phyloP scores from a whole-genome alignment of 2,888 invertebrate genomes.

The Cerceris rybyensis region DNA sequence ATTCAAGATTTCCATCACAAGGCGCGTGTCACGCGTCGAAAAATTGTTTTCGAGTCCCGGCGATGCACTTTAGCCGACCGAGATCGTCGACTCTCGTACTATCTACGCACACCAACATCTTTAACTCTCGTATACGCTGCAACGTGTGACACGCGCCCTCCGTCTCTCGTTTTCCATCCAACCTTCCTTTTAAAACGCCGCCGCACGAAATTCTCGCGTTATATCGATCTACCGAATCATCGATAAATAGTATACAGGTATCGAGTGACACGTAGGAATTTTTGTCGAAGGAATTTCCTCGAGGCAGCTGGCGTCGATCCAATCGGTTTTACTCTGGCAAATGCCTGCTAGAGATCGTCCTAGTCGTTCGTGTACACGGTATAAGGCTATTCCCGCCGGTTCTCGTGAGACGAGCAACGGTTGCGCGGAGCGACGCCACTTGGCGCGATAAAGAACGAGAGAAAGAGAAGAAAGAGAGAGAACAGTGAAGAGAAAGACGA shows the following conservation, averaged over 20 bases:
- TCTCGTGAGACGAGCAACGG: conserved; percentile 3
- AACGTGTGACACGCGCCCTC: conserved; percentile 38
- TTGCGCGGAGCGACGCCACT: conserved; percentile 23
- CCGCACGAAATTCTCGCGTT: no score
- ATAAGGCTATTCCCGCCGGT: conserved; percentile 45
- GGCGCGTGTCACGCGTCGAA: conserved; percentile 22
- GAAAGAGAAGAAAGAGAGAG: conserved; percentile 1
- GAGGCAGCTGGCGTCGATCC: conserved; percentile 48
- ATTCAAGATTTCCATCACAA: conserved; percentile 49
- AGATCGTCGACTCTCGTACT: conserved; percentile 8
- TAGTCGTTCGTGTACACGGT: conserved; percentile 34
- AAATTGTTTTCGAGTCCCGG: conserved; percentile 23
- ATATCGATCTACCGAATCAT: no score
- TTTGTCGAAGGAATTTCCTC: conserved; percentile 54
- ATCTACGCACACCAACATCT: conserved; percentile 1
- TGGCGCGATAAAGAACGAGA: conserved; percentile 1
- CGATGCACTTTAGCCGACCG: conserved; percentile 28
- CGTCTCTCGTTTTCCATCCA: conserved; percentile 14
- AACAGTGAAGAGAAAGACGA: conserved; percentile 1
- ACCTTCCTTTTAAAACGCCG: no score
- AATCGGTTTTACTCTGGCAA: conserved; percentile 49
- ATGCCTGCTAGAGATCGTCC: conserved; percentile 34
- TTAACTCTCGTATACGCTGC: conserved; percentile 1
- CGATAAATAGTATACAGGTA: no score
- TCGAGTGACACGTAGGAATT: conserved; percentile 45